Evolutionary conservation across 2,113 vertebrate genomes (phyloP), one percentile per base, ranked within the genome.

Genomic region (Vidua macroura): DNA sequence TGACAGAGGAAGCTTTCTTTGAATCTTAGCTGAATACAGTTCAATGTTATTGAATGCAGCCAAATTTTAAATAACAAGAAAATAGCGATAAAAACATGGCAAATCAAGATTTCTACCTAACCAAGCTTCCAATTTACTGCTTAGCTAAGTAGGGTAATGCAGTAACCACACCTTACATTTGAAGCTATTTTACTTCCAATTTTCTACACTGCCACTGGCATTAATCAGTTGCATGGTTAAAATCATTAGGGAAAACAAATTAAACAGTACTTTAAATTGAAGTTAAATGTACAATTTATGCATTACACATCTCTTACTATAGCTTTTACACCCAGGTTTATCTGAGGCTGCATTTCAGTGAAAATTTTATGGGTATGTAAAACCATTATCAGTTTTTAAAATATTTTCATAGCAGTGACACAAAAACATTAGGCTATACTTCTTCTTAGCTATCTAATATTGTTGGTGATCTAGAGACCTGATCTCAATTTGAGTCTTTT

Each of bases 241-340:
- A 93, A 86, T 83, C 63, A 88, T 49, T n/a, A 83, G 51, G 60
- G 82, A 95, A 94, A 92, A 93, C 49, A 96, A 95, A 95, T 92
- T 94, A 92, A 96, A 75, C 10, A 18, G 22, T 58, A 87, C 33
- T 48, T 93, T 95, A 93, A 90, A 90, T 59, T 52, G 48, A 93
- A 17, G 6, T 8, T 89, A 93, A 90, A 73, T 73, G 20, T 88
- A 70, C 33, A 92, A 18, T 79, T 75, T 93, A 60, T 63, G 83
- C 22, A 53, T 83, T 84, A 52, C 6, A 44, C 5, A 60, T 37
- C 27, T 51, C 51, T 87, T 75, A 13, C 6, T 60, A 67, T 67
- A 28, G 10, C 28, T 83, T 68, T 84, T 69, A 79, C 30, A 44
- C 13, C 11, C 23, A 85, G 39, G 2, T 96, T 68, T 64, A 53